phyloP scores from a whole-genome alignment of 2,113 vertebrate genomes.

The Misgurnus anguillicaudatus region DNA sequence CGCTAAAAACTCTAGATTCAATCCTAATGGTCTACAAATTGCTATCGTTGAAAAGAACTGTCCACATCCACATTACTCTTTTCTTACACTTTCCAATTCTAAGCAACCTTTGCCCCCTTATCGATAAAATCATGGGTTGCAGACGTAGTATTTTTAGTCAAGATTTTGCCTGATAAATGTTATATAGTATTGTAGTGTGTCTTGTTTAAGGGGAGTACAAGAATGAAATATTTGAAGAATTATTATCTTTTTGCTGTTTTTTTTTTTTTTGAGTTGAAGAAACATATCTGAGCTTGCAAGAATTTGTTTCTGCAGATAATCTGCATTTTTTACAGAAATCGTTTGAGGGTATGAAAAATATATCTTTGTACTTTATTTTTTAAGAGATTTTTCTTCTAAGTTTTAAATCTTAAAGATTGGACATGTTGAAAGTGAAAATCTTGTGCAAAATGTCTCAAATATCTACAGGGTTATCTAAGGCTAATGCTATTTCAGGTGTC shows the following conservation, averaged over 20 bases:
- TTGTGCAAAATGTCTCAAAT: no score
- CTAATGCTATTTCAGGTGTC: no score
- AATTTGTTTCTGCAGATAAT: not conserved
- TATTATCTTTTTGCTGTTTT: not conserved
- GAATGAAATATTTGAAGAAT: not conserved
- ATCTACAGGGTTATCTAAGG: no score
- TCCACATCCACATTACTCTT: not conserved
- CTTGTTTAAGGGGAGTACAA: not conserved
- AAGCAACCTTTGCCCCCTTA: not conserved
- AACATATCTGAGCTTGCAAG: not conserved
- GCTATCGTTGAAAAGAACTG: not conserved
- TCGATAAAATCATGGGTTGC: not conserved
- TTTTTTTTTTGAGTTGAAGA: not conserved
- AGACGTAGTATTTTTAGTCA: not conserved
- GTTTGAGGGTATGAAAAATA: not conserved
- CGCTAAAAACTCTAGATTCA: constrained; percentile 11
- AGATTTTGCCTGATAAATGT: not conserved
- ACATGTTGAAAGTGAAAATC: not conserved
- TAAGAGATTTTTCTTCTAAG: no score
- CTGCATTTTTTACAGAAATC: not conserved
- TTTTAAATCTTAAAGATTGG: not conserved
- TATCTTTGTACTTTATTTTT: not conserved
- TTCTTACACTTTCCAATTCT: constrained; percentile 1
- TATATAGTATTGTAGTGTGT: not conserved
- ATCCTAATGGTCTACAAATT: constrained; percentile 38